phyloP scores from a whole-genome alignment of 2,113 vertebrate species.

The Oncorhynchus gorbuscha region DNA sequence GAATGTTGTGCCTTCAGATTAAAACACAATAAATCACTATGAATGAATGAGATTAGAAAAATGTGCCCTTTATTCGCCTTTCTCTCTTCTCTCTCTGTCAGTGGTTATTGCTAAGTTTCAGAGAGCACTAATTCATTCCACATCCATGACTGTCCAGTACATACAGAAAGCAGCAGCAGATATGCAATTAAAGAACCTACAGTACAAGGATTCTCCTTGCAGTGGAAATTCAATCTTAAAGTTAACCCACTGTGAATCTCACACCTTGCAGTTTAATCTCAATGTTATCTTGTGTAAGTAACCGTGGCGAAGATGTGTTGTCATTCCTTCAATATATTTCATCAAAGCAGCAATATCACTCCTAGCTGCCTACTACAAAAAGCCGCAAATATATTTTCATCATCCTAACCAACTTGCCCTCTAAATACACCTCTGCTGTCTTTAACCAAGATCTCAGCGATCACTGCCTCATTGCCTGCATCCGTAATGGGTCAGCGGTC shows the following conservation, averaged over 20 bases:
- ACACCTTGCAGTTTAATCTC: no score
- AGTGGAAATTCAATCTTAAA: not conserved
- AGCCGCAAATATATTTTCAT: not conserved
- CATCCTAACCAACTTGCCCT: no score
- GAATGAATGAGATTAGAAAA: no score
- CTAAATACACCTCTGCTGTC: no score
- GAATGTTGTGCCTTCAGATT: not conserved
- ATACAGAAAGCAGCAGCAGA: not conserved
- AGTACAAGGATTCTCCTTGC: not conserved
- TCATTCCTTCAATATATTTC: not conserved
- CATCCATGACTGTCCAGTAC: not conserved
- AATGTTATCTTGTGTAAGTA: not conserved
- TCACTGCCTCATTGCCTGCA: no score
- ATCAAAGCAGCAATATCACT: not conserved
- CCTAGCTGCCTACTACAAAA: conserved; percentile 25
- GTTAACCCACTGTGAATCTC: no score
- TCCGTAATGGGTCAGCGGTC: no score
- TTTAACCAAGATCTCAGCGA: no score
- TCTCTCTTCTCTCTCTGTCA: not conserved
- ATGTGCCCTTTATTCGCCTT: no score
- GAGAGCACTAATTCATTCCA: not conserved
- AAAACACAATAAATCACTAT: not conserved
- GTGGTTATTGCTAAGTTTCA: not conserved
- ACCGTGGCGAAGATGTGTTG: not conserved
- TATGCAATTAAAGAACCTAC: not conserved